phyloP scores from a whole-genome alignment of 2,888 invertebrate genomes.

The Crossocerus cetratus region DNA sequence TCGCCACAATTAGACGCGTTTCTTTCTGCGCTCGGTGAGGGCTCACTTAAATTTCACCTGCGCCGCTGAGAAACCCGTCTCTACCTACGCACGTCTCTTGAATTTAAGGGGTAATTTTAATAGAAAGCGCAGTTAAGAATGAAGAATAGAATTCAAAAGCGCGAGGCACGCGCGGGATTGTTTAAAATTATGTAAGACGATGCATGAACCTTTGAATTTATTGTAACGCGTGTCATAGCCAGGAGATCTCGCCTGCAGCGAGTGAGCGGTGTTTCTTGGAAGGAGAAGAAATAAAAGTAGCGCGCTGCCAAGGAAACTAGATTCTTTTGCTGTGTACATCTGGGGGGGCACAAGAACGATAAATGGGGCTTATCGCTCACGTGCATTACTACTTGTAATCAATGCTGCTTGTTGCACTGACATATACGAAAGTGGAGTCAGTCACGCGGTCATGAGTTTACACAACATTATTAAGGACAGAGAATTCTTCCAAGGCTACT shows the following conservation, averaged over 20 bases:
- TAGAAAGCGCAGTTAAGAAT: too few relatives aligned
- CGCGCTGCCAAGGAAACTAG: background rate
- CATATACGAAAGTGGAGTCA: background rate
- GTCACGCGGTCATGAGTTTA: background rate
- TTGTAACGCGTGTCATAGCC: background rate
- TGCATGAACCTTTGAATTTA: background rate
- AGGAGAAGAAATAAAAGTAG: background rate
- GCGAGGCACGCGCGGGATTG: too few relatives aligned
- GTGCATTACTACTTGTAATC: background rate
- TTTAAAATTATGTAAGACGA: background rate
- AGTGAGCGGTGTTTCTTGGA: background rate
- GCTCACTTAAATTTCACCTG: constrained; percentile 6
- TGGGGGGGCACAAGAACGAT: background rate
- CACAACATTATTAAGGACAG: background rate
- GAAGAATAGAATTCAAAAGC: too few relatives aligned
- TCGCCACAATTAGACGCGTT: constrained; percentile 12
- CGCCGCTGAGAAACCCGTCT: background rate
- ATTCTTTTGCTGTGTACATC: too few relatives aligned
- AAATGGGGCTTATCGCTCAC: constrained; percentile 5
- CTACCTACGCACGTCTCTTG: background rate
- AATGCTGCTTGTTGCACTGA: background rate
- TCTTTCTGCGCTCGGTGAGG: constrained; percentile 5
- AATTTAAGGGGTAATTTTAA: too few relatives aligned
- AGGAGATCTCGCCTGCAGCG: too few relatives aligned
- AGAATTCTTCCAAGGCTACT: too few relatives aligned